A percentile compares a stretch with the other conserved stretches of the same genome.
phyloP scores from a whole-genome alignment of 2,888 invertebrate genomes.

The Zygaena filipendulae region DNA sequence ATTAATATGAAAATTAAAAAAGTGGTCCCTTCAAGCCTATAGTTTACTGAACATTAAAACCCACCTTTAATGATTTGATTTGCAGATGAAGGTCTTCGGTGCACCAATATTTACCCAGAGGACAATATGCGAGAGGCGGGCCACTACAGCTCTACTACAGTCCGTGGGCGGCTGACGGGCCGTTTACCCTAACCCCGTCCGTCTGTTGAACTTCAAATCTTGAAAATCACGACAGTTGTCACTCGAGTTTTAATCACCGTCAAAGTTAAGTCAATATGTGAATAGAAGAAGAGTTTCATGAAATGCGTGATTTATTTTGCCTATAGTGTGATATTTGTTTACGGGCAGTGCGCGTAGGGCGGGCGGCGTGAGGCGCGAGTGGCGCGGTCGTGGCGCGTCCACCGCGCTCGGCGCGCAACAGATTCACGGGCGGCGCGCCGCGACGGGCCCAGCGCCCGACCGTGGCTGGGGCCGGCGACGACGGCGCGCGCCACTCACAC shows the following conservation, averaged over 20 bases:
- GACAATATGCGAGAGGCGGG: too few relatives aligned
- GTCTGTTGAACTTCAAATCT: constrained; percentile 12
- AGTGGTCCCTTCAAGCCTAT: too few relatives aligned
- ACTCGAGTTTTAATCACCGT: neutral
- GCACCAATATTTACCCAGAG: too few relatives aligned
- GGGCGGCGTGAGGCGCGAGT: constrained; percentile 22
- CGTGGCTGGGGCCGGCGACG: constrained; percentile 20
- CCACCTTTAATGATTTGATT: too few relatives aligned
- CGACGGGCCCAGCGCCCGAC: constrained; percentile 38
- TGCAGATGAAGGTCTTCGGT: too few relatives aligned
- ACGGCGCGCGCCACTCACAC: constrained; percentile 20
- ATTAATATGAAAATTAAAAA: too few relatives aligned
- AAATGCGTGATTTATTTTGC: too few relatives aligned
- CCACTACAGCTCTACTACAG: constrained; percentile 50
- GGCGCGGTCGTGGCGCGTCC: constrained; percentile 31
- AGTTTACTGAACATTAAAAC: too few relatives aligned
- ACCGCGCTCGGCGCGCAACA: constrained; percentile 58
- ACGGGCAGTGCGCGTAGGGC: constrained; percentile 33
- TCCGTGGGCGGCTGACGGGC: constrained; percentile 46
- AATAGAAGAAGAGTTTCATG: constrained; percentile 9
- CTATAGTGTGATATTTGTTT: constrained; percentile 50
- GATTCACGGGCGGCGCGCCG: constrained; percentile 30
- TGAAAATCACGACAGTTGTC: too few relatives aligned
- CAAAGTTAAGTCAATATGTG: neutral
- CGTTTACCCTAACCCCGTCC: constrained; percentile 36